Percentiles rank a stretch among this genome's conserved stretches.
phyloP scores from a whole-genome alignment of 2,888 invertebrate genomes.

The Archaeoteleia sp. region DNA sequence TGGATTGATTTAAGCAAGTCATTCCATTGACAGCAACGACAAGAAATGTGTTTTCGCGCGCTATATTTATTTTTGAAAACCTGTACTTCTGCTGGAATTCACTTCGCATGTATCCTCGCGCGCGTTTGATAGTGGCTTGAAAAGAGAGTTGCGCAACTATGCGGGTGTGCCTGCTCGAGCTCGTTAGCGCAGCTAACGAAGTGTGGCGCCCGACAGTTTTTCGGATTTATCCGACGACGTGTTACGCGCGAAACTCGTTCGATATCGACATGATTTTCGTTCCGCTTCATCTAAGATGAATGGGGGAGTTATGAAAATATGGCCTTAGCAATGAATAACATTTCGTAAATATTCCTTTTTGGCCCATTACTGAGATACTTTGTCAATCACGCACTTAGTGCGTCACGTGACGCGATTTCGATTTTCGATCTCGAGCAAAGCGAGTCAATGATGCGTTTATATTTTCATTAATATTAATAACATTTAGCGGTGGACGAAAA shows the following conservation, averaged over 20 bases:
- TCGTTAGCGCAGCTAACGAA: slow-evolving; percentile 33
- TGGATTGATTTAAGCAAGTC: too few relatives aligned
- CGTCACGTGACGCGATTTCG: slow-evolving; percentile 38
- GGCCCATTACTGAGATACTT: slow-evolving; percentile 14
- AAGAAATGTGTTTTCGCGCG: too few relatives aligned
- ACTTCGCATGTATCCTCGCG: too few relatives aligned
- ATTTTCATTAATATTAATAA: too few relatives aligned
- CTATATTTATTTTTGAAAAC: too few relatives aligned
- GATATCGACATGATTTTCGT: slow-evolving; percentile 23
- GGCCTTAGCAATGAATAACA: slow-evolving; percentile 45
- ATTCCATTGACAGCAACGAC: too few relatives aligned
- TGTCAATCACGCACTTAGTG: slow-evolving; percentile 25
- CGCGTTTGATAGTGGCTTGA: slow-evolving; percentile 14
- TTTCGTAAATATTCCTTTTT: slow-evolving; percentile 33
- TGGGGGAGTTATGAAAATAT: slow-evolving; percentile 36
- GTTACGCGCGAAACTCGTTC: slow-evolving; percentile 26
- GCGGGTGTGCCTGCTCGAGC: slow-evolving; percentile 31
- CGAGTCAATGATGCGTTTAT: too few relatives aligned
- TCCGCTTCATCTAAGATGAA: slow-evolving; percentile 31
- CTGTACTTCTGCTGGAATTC: too few relatives aligned
- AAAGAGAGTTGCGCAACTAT: slow-evolving; percentile 22
- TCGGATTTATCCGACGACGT: slow-evolving; percentile 15
- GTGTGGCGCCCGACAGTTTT: slow-evolving; percentile 40
- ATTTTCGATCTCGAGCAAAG: slow-evolving; percentile 32
- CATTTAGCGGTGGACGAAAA: too few relatives aligned